Percentiles rank a stretch among this genome's conserved stretches.
phyloP scores from a whole-genome alignment of 2,888 invertebrate genomes.

The Eupeodes luniger region DNA sequence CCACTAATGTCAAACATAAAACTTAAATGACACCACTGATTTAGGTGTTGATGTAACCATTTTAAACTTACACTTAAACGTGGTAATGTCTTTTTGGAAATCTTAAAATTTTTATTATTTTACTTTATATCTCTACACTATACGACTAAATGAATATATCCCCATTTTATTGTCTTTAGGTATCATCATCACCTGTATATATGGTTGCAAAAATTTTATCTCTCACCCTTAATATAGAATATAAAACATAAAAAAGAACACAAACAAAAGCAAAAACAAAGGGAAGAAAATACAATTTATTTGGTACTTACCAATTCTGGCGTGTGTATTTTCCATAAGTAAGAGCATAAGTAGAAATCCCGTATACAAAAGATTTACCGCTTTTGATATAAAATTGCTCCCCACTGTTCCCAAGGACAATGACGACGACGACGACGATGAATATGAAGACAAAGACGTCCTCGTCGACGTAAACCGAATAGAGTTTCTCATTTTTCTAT shows the following conservation, averaged over 20 bases:
- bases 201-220: slow-evolving; percentile 46
- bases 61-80: too few species aligned
- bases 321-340: slow-evolving; percentile 80
- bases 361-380: slow-evolving; percentile 76
- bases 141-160: slow-evolving; percentile 10
- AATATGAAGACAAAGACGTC: slow-evolving; percentile 33
- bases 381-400: slow-evolving; percentile 72
- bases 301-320: slow-evolving; percentile 82
- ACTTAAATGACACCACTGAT: too few species aligned
- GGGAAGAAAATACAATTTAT: slow-evolving; percentile 23
- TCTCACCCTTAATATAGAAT: slow-evolving; percentile 7
- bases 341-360: slow-evolving; percentile 78
- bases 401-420: slow-evolving; percentile 63
- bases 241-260: slow-evolving; percentile 9
- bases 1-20: too few species aligned
- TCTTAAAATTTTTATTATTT: slow-evolving; percentile 46
- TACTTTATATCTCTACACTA: not conserved
- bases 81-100: too few species aligned
- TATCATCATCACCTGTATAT: slow-evolving; percentile 58
- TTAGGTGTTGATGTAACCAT: too few species aligned
- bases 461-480: slow-evolving; percentile 40
- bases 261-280: not conserved
- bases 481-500: slow-evolving; percentile 57
- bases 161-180: slow-evolving; percentile 62
- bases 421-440: slow-evolving; percentile 10